Evolutionary conservation across 2,113 vertebrate species (phyloP).

Genomic region (Dicentrarchus labrax): DNA sequence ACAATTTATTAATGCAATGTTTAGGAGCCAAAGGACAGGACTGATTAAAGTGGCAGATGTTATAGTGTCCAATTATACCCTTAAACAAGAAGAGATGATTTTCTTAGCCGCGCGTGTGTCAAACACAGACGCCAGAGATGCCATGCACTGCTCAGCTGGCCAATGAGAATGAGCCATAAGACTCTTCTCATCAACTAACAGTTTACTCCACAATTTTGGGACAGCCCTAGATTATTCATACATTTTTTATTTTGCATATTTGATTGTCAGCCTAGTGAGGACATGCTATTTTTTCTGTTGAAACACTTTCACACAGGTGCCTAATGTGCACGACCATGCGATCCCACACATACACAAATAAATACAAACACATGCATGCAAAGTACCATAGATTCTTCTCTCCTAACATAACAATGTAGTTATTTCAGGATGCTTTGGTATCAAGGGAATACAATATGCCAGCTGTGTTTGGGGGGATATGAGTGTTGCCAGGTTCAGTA

Average conservation of each 20-base stretch:
- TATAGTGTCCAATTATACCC: not conserved
- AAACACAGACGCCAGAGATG: no score
- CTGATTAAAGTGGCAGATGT: not conserved
- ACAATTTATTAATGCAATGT: not conserved
- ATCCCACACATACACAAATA: not conserved
- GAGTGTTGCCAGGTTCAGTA: slow-evolving; percentile 69
- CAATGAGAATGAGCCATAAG: no score
- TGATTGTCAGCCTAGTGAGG: not conserved
- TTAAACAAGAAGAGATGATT: not conserved
- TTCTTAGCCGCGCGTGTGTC: no score
- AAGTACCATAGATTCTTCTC: slow-evolving; percentile 7
- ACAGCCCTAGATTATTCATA: no score
- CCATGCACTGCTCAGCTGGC: no score
- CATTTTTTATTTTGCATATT: no score
- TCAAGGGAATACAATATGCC: slow-evolving; percentile 52
- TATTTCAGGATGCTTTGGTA: slow-evolving; percentile 54
- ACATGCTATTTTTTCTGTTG: no score
- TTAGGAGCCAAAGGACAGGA: not conserved
- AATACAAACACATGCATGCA: slow-evolving; percentile 18
- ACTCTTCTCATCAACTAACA: no score
- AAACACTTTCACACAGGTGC: not conserved
- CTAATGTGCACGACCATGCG: not conserved
- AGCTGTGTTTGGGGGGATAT: slow-evolving; percentile 50
- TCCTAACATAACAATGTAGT: slow-evolving; percentile 20
- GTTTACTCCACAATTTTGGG: no score